A percentile compares a stretch with the other conserved stretches of the same genome.
These are phyloP conservation scores for Andrena haemorrhoa DNA, from an alignment of 2,888 invertebrate species.

Conservation along the genomic window DNA sequence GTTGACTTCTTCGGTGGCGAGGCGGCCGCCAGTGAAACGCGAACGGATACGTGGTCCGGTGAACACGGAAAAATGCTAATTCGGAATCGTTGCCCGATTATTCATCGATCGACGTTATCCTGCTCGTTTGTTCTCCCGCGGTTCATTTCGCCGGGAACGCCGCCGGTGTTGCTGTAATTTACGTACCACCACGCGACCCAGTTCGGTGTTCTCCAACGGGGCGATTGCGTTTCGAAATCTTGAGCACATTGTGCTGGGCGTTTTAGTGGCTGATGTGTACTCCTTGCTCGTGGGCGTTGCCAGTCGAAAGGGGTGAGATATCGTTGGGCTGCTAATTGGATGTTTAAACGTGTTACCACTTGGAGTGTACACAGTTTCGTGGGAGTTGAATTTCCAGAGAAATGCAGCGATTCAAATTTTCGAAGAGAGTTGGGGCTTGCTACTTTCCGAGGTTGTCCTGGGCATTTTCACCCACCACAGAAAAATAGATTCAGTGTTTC, in stretches of 20 bases:
- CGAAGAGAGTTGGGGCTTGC: no score
- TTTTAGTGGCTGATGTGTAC: neutral
- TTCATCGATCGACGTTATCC: conserved; percentile 50
- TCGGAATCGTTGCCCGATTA: conserved; percentile 52
- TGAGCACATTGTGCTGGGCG: neutral
- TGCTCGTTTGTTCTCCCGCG: conserved; percentile 27
- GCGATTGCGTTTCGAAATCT: neutral
- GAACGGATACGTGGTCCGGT: conserved; percentile 57
- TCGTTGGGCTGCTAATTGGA: no score
- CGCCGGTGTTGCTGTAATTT: conserved; percentile 19
- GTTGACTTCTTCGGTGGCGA: conserved; percentile 61
- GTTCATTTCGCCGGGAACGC: conserved; percentile 46
- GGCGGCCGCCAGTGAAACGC: conserved; percentile 52
- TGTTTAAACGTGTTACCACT: no score
- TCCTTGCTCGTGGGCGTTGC: no score
- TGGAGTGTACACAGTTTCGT: no score
- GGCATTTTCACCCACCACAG: no score
- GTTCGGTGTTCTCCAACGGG: neutral
- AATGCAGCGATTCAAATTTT: no score
- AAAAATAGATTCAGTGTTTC: no score
- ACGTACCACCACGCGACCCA: conserved; percentile 3
- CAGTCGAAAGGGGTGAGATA: no score
- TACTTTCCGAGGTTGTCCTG: no score
- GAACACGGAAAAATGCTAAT: conserved; percentile 60
- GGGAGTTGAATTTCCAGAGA: no score